Evolutionary conservation across 92 coral and sea anemone species (phyloP).

Genomic region (Porites cylindrica): DNA sequence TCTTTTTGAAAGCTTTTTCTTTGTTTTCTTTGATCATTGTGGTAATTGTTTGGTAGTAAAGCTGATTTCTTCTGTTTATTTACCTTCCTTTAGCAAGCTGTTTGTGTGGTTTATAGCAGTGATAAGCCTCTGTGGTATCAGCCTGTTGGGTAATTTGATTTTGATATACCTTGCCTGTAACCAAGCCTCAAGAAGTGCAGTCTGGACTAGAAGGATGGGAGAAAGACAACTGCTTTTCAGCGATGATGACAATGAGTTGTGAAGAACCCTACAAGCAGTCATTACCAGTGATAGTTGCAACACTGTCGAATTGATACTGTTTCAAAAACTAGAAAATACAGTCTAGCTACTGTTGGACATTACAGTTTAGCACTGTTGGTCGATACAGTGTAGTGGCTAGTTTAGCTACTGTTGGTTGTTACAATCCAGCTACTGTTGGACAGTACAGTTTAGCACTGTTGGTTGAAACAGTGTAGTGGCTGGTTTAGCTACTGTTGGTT

Average conservation of each 20-base stretch:
- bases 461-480: no score
- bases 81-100: slow-evolving; percentile 63
- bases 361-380: no score
- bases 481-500: no score
- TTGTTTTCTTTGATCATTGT: not conserved
- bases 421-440: no score
- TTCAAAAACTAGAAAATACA: not conserved
- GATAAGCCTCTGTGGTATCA: slow-evolving; percentile 80
- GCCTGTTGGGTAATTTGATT: slow-evolving; percentile 85
- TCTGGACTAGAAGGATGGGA: slow-evolving; percentile 39
- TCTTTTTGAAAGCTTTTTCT: not conserved
- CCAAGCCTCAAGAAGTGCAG: slow-evolving; percentile 39
- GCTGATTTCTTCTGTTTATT: not conserved
- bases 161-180: slow-evolving; percentile 82
- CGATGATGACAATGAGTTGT: slow-evolving; percentile 64
- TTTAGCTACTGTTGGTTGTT: no score
- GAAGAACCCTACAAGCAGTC: not conserved
- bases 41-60: not conserved
- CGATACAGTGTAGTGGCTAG: no score
- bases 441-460: no score
- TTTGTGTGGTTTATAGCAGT: slow-evolving; percentile 89
- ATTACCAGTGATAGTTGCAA: no score
- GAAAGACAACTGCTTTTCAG: slow-evolving; percentile 75
- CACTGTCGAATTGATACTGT: not conserved
- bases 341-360: no score